A percentile compares a stretch with the other conserved stretches of the same genome.
phyloP scores from a whole-genome alignment of 2,888 invertebrate species.

The Schizaphis graminum region DNA sequence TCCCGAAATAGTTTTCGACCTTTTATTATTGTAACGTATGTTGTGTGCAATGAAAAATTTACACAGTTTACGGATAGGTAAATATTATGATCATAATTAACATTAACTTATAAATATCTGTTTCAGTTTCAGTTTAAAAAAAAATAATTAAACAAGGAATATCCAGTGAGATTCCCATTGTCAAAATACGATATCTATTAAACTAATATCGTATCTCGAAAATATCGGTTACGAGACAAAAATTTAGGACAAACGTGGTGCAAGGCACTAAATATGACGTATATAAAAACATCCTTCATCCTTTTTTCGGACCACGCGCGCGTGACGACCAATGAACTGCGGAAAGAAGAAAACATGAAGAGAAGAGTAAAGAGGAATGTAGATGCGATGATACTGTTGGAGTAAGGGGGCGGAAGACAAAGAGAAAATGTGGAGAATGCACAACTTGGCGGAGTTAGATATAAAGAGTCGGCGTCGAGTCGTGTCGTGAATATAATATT shows the following conservation, averaged over 20 bases:
- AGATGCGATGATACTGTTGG: neutral
- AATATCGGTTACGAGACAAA: neutral
- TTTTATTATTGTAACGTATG: neutral
- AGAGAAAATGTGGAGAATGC: neutral
- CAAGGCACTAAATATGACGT: neutral
- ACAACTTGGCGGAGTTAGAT: neutral
- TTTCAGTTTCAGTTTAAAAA: neutral
- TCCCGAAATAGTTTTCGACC: neutral
- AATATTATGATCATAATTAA: neutral
- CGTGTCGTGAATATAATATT: slow-evolving; percentile 40
- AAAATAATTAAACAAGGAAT: neutral
- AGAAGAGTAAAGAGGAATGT: neutral
- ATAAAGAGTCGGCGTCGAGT: slow-evolving; percentile 29
- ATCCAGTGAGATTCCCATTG: neutral
- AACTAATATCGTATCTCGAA: neutral
- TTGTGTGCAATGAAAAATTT: neutral
- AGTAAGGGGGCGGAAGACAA: neutral
- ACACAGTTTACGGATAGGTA: neutral
- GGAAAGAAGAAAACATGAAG: neutral
- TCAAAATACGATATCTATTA: neutral
- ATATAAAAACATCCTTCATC: too few species aligned
- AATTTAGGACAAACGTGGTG: neutral
- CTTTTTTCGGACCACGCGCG: neutral
- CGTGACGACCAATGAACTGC: neutral
- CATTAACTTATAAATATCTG: neutral